Percentiles rank a stretch among this genome's conserved stretches.
These are phyloP conservation scores for Trichacis sp. DNA, from an alignment of 2,888 invertebrate species.

Conservation along the genomic window DNA sequence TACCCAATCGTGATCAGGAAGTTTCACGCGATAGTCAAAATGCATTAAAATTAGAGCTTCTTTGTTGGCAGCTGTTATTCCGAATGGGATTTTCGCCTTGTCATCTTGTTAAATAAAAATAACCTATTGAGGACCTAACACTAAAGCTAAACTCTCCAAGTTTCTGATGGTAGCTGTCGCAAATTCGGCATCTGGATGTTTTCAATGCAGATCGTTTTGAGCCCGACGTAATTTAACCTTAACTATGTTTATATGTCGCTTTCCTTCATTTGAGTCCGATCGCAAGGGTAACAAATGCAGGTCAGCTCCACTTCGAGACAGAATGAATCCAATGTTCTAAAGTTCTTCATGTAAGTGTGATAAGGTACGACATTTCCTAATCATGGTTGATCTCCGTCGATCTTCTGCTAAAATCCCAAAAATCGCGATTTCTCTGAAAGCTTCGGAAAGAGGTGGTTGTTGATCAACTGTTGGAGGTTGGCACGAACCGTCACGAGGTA, in stretches of 20 bases:
- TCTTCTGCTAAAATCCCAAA: conserved; percentile 42
- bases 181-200: conserved; percentile 47
- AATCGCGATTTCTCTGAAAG: conserved; percentile 55
- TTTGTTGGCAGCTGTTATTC: conserved; percentile 62
- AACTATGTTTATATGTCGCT: conserved; percentile 12
- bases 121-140: conserved; percentile 44
- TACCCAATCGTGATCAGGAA: conserved; percentile 59
- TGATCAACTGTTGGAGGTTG: conserved; percentile 42
- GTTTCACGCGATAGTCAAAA: conserved; percentile 48
- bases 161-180: conserved; percentile 38
- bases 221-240: conserved; percentile 4
- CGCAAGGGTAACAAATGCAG: conserved; percentile 45
- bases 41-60: conserved; percentile 58
- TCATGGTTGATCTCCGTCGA: not conserved
- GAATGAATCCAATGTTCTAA: conserved; percentile 30
- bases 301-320: conserved; percentile 45
- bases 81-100: conserved; percentile 55
- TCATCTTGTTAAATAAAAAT: conserved; percentile 42
- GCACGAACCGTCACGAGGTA: conserved; percentile 43
- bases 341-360: conserved; percentile 39
- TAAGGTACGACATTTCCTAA: conserved; percentile 34
- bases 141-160: conserved; percentile 42
- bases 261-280: conserved; percentile 45
- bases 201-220: not conserved
- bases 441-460: conserved; percentile 52